Base-by-base conservation (phyloP, 2,113 vertebrate species). In the Jacana jacana region DNA sequence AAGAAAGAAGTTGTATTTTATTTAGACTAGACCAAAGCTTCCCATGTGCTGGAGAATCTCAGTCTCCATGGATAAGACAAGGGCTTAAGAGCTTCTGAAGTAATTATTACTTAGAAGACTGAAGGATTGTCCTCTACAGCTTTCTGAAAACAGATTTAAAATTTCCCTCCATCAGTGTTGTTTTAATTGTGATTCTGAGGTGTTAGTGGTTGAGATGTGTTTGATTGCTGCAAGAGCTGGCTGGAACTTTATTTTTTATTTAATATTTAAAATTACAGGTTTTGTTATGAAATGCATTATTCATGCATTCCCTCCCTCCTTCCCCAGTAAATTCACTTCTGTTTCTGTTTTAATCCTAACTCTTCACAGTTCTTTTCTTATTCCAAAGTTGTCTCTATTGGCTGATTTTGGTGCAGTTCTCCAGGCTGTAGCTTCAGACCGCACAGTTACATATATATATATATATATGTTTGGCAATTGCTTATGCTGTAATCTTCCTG, bases 61-160 rank as follows among this genome's bases (percentile, higher is more conserved):
- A 17, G 64, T 73, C 54, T 65, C 64, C 13, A 10, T 61, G 85
- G 93, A 69, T 93, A 88, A 94, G 89, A 70, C 15, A 72, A 75
- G 57, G 73, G 78, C 71, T 95, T 95, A 94, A 81, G 86, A 89
- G 84, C 70, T 89, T 95, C 57, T 77, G 66, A 89, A 82, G 78
- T 84, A 95, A 94, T 89, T 28, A 54, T 85, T 85, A 77, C 44
- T 85, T 88, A 40, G 66, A 70, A 77, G 58, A 63, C 85, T 63
- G 44, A 77, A 94, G 58, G 57, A 95, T 64, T 93, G 73, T 82
- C 16, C 65, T 81, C 37, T 89, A 17, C 49, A 54, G 51, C 60
- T 94, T 82, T 42, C 51, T 93, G 75, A 40, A 63, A 93, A 70
- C 4, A 54, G 44, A 68, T 33, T 19, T 35, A 58, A 55, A 79